Conservation (phyloP, 2,797 vertebrate species). For the Danio choprae region DNA sequence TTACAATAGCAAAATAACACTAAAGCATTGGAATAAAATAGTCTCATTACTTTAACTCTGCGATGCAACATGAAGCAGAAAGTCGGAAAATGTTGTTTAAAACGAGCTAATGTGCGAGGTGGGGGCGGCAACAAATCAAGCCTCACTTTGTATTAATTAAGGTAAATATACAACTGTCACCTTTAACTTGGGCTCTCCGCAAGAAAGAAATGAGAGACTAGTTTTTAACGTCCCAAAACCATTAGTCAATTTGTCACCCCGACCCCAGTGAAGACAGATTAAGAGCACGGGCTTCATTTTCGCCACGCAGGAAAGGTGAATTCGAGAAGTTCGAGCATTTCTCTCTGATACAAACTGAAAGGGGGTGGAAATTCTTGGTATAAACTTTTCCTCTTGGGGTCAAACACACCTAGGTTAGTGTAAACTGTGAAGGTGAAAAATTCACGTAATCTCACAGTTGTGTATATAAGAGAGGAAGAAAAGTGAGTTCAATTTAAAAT, state of each 20-base stretch:
- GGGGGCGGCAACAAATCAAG: constrained; percentile 59
- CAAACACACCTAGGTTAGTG: constrained; percentile 29
- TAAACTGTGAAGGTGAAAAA: constrained; percentile 30
- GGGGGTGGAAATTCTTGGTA: constrained; percentile 10
- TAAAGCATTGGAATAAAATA: neutral
- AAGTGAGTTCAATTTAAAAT: neutral
- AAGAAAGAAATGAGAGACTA: constrained; percentile 57
- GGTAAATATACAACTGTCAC: constrained; percentile 69
- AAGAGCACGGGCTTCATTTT: constrained; percentile 43
- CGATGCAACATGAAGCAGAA: constrained; percentile 17
- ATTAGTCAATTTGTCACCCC: constrained; percentile 65
- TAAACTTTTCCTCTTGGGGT: constrained; percentile 26
- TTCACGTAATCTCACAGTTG: neutral
- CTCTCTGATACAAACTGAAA: constrained; percentile 36
- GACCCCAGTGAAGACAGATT: constrained; percentile 52
- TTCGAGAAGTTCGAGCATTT: constrained; percentile 16
- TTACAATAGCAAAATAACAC: no score
- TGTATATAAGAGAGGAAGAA: neutral
- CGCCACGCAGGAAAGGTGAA: constrained; percentile 4
- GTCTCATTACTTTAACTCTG: constrained; percentile 4
- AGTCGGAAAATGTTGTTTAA: constrained; percentile 48
- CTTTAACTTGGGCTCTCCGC: constrained; percentile 51
- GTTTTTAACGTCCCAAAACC: constrained; percentile 57
- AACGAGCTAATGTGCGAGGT: constrained; percentile 57
- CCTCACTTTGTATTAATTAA: constrained; percentile 63